Conservation (phyloP, 2,888 invertebrate genomes). For the Melanchra persicariae region DNA sequence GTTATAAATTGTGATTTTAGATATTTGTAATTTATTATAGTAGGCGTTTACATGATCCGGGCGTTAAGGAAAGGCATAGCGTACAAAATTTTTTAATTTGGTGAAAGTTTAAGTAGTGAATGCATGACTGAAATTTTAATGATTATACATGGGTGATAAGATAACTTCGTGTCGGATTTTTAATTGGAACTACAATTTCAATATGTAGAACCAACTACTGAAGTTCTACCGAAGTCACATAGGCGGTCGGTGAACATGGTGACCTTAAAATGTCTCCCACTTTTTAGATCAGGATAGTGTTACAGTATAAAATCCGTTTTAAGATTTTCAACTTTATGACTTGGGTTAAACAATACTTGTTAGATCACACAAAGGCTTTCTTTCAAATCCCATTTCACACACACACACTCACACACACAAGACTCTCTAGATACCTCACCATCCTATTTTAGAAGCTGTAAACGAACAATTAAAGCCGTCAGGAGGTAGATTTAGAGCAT, state of each 20-base stretch:
- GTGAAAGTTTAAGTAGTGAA: slow-evolving; percentile 44
- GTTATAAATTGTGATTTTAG: slow-evolving; percentile 57
- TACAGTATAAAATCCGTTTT: too few relatives aligned
- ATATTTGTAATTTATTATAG: slow-evolving; percentile 45
- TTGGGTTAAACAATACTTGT: too few relatives aligned
- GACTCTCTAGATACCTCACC: slow-evolving; percentile 36
- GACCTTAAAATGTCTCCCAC: background rate
- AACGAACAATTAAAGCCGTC: slow-evolving; percentile 68
- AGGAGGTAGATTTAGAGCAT: slow-evolving; percentile 65
- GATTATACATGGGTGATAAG: slow-evolving; percentile 11
- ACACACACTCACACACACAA: slow-evolving; percentile 20
- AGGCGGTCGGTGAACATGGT: too few relatives aligned
- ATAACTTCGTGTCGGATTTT: slow-evolving; percentile 11
- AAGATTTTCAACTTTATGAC: too few relatives aligned
- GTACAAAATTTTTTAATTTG: slow-evolving; percentile 36
- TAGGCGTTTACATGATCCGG: slow-evolving; percentile 45
- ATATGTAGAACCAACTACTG: too few relatives aligned
- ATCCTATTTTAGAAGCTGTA: slow-evolving; percentile 60
- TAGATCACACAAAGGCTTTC: slow-evolving; percentile 9
- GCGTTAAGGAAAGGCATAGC: slow-evolving; percentile 27
- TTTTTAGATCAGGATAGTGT: background rate
- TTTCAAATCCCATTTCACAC: slow-evolving; percentile 50
- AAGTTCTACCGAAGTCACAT: too few relatives aligned
- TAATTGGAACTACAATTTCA: slow-evolving; percentile 21
- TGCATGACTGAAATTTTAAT: slow-evolving; percentile 34